phyloP scores from a whole-genome alignment of 2,888 invertebrate species.

The Ectobius pallidus region DNA sequence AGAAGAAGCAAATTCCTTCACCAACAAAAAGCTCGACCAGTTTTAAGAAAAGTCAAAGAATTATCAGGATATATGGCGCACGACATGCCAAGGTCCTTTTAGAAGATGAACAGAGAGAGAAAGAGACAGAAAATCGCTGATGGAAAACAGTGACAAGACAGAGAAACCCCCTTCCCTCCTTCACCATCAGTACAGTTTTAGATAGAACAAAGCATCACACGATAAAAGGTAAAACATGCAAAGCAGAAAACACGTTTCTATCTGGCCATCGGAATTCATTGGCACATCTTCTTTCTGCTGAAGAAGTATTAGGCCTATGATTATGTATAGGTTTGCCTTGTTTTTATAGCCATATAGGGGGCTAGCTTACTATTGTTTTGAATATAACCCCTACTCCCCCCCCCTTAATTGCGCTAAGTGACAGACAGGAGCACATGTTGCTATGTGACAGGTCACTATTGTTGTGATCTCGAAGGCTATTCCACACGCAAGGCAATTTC shows the following conservation, averaged over 20 bases:
- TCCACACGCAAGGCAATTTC: not conserved
- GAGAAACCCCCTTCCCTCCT: not conserved
- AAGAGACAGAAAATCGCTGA: not conserved
- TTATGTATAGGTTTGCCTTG: not conserved
- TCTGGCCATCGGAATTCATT: not conserved
- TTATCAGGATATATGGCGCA: not conserved
- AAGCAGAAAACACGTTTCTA: not conserved
- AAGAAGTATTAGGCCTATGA: not conserved
- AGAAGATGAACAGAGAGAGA: not conserved
- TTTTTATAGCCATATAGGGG: too few species aligned
- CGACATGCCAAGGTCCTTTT: slow-evolving; percentile 16
- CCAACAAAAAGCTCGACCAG: slow-evolving; percentile 16
- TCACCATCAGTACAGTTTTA: not conserved
- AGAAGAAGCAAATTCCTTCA: slow-evolving; percentile 9
- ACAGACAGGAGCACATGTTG: slow-evolving; percentile 10
- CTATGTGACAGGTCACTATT: not conserved
- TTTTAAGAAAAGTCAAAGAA: not conserved
- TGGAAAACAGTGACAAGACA: slow-evolving; percentile 19
- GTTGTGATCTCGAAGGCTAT: not conserved
- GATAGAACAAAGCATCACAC: not conserved
- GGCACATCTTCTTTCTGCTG: slow-evolving; percentile 13
- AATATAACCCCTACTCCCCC: not conserved
- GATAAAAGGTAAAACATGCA: not conserved
- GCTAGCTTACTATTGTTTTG: not conserved
- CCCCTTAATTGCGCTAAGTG: not conserved